phyloP scores from a whole-genome alignment of 2,888 invertebrate genomes.

The Allygus modestus region DNA sequence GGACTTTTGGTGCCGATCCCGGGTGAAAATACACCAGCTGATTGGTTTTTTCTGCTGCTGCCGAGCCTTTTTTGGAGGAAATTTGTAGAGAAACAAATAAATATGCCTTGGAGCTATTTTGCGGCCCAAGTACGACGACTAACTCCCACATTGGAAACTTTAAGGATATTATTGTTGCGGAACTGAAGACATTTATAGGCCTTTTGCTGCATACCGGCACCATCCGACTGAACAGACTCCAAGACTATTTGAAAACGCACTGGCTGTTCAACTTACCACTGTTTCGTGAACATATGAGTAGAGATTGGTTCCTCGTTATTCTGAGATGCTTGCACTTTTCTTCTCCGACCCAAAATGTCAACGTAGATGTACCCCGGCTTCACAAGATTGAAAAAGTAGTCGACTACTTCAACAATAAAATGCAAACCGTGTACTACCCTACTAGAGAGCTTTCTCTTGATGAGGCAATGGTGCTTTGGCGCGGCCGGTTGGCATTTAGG shows the following conservation, averaged over 20 bases:
- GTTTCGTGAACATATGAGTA: constrained; percentile 3
- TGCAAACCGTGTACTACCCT: neutral
- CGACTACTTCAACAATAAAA: constrained; percentile 1
- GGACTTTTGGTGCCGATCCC: too few species aligned
- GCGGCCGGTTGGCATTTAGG: neutral
- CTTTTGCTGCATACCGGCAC: constrained; percentile 23
- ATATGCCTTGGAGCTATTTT: too few species aligned
- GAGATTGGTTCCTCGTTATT: constrained; percentile 12
- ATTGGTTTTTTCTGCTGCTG: too few species aligned
- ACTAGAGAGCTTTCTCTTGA: neutral
- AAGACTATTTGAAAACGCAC: constrained; percentile 38
- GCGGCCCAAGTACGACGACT: too few species aligned
- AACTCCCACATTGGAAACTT: too few species aligned
- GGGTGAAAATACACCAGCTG: too few species aligned
- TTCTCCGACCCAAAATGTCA: neutral
- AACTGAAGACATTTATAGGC: constrained; percentile 22
- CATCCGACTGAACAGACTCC: neutral
- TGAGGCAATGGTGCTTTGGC: neutral
- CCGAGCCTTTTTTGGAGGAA: too few species aligned
- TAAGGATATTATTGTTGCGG: too few species aligned
- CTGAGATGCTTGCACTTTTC: neutral
- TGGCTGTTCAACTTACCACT: neutral
- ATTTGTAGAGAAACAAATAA: too few species aligned
- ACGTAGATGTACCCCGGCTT: too few species aligned
- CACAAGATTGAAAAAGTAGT: neutral